Base-by-base conservation (phyloP, 1,140 invertebrate genomes). In the Scaptomyza montana region DNA sequence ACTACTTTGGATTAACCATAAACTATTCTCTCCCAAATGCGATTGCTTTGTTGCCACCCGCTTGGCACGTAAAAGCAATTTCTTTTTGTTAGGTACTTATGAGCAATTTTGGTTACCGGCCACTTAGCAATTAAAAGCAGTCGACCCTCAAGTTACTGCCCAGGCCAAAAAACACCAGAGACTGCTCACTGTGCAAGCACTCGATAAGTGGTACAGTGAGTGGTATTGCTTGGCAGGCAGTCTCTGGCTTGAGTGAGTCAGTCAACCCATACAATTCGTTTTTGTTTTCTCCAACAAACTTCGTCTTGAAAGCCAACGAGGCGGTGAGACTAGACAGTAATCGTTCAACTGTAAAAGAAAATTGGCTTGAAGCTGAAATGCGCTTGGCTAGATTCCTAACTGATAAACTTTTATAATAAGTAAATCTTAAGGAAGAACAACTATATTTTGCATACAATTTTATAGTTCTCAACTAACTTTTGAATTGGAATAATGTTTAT, bases 61-160 rank as follows among this genome's bases (percentile, higher is more conserved):
- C 54, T 51, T 65, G 54, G 61, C 53, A 30, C 62, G 33, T 66
- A 66, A 66, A 72, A 53, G 54, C 49, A 57, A 71, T 71, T 65
- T 41, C 61, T 64, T 45, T 28, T 45, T 5, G 57, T 50, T 36
- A 64, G 6, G 45, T 45, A 39, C 46, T 65, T 71, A 43, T 50
- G 68, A 47, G 47, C 61, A 50, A 60, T 67, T 59, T 66, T 13
- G 64, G 12, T 12, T 28, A 25, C 46, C 50, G 25, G 50, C 9
- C 41, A 68, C 66, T 68, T 47, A 36, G 49, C 54, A 59, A 67
- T 67, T 67, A 60, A 67, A 43, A 50, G 45, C 51, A 56, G 39
- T 16, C 28, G 54, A 51, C 49, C 47, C 68, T 71, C 45, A 1
- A 41, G 12, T 10, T 28, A 5, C 5, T 28, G 25, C 12, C 16